Conservation (phyloP, 2,797 vertebrate species). For the Falco berigora region DNA sequence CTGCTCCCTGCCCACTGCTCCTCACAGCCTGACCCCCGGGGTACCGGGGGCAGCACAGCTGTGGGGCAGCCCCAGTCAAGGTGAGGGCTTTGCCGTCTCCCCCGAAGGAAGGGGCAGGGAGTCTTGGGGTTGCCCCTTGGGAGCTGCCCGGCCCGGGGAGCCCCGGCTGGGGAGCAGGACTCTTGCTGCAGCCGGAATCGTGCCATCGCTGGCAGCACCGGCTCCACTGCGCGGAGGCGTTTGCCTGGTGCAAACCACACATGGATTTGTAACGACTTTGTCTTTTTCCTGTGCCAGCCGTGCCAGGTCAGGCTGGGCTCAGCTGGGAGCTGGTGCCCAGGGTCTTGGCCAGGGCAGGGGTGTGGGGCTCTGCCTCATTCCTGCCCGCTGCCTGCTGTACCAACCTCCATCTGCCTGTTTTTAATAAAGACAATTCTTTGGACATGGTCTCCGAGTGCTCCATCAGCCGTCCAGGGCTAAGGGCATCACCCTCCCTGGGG, state of each 20-base stretch:
- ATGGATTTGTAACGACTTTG: neutral
- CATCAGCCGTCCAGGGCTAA: fast-evolving
- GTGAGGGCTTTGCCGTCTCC: neutral
- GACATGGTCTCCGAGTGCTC: neutral
- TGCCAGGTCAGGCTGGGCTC: neutral
- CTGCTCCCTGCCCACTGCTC: neutral
- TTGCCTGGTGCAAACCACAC: neutral
- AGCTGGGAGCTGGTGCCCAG: neutral
- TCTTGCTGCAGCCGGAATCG: neutral
- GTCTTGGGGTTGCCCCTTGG: neutral
- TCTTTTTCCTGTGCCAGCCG: neutral
- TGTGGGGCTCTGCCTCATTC: fast-evolving
- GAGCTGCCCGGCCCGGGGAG: neutral
- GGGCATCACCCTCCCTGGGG: fast-evolving
- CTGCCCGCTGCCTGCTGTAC: neutral
- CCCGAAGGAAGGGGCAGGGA: neutral
- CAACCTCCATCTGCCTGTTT: neutral
- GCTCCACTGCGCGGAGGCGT: neutral
- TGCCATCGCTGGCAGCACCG: neutral
- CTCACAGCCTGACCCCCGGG: neutral
- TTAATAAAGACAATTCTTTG: conserved; percentile 47
- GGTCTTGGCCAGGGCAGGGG: fast-evolving
- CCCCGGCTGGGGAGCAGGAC: neutral
- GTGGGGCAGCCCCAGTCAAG: neutral
- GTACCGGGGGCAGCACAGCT: fast-evolving